Evolutionary conservation across 1,140 invertebrate genomes (phyloP), one percentile per base, ranked within the genome.

Genomic region (honey bee (Apis mellifera)): DNA sequence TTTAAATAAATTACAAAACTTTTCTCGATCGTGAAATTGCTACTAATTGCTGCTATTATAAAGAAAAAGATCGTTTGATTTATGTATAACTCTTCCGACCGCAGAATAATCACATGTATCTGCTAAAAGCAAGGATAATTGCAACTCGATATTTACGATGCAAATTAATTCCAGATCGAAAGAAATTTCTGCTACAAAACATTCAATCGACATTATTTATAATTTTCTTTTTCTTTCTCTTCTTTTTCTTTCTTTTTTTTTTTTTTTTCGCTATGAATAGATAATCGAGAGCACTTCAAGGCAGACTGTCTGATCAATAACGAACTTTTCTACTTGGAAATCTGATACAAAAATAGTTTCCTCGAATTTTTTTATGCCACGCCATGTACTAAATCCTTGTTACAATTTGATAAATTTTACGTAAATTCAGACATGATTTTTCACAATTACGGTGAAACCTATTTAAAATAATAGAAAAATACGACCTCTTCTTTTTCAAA

Each of bases 251-350:
- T 52, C 19, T 9, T 50, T 26, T 26, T 26, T 42, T 12, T 32
- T 59, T 60, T 60, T 26, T 23, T 70, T n/a, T 23, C 8, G 19
- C 13, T 65, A 54, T 60, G 72, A 82, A 82, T 76, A 59, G 65
- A 68, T 32, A 76, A 76, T 76, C 72, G 42, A 82, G 73, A 50
- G 57, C 64, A 7, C 21, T 52, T 21, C 5, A 17, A 9, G 15
- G 11, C n/a, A 7, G 54, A 17, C 19, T 15, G 64, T 54, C 79
- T 68, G 79, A 82, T 76, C 79, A 68, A 82, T 82, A 76, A 60
- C 21, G 17, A 55, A 52, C 64, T 21, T 60, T 76, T 54, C 79
- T 82, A 82, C 79, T 82, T 23, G 64, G 55, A 68, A 52, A 19
- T 42, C 11, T 3, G 50, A 54, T 50, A 9, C 0, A 21, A 60